These are phyloP conservation scores for Oreortyx pictus DNA, from an alignment of 2,797 vertebrate genomes.

Conservation along the genomic window DNA sequence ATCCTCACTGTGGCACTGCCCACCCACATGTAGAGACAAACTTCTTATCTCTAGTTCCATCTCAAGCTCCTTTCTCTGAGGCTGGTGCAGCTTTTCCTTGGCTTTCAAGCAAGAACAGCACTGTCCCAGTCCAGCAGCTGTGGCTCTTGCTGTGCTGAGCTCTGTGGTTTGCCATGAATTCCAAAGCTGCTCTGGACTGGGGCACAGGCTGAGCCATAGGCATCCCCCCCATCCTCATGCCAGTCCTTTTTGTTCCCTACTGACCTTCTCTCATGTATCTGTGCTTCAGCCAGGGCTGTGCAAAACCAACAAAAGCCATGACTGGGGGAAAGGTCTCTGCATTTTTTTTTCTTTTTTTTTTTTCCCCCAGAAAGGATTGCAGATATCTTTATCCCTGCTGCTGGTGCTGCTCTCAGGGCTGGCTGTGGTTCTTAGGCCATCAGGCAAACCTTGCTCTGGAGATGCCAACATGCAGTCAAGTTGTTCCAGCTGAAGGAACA, in stretches of 20 bases:
- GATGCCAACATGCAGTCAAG: accelerated
- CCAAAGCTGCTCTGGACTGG: neutral
- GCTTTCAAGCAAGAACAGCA: neutral
- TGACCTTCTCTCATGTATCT: neutral
- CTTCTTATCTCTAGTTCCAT: neutral
- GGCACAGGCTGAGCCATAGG: neutral
- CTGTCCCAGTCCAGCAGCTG: accelerated
- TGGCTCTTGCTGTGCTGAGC: accelerated
- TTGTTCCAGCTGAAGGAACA: neutral
- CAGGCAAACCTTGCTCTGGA: neutral
- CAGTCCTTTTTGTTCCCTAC: neutral
- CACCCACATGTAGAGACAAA: neutral
- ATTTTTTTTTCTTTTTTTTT: neutral
- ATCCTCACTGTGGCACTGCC: neutral
- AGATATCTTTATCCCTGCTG: neutral
- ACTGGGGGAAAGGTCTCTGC: neutral
- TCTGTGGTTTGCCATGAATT: neutral
- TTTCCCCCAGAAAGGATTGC: neutral
- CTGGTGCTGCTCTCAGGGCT: neutral
- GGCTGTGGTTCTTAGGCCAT: neutral
- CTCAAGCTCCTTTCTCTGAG: accelerated
- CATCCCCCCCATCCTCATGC: neutral
- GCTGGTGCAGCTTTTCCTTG: neutral
- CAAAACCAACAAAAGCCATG: neutral
- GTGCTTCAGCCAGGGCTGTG: neutral